Evolutionary conservation across 2,888 invertebrate species (phyloP), one percentile per base, ranked within the genome.

Genomic region (Glomeris marginata): DNA sequence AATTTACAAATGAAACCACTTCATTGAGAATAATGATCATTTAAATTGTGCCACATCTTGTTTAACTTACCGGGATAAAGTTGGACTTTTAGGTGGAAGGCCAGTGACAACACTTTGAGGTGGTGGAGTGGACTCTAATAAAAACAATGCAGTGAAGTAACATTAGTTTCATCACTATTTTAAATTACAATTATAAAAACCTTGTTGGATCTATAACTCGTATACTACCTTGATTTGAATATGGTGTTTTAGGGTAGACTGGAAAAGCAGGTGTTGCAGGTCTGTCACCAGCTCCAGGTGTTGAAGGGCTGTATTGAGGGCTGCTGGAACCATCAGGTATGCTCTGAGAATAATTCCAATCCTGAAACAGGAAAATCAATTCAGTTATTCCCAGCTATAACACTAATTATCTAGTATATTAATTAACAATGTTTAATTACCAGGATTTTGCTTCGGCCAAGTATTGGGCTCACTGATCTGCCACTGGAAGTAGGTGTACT

Each of bases 181-280:
- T n/a, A 41, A 46, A 28, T 28, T 28, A 28, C 28, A 28, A 28
- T 28, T 5, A 28, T n/a, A n/a, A n/a, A n/a, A n/a, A n/a, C n/a
- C n/a, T n/a, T n/a, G n/a, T n/a, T n/a, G n/a, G n/a, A n/a, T n/a
- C n/a, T n/a, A n/a, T n/a, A n/a, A 44, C 15, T 11, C 10, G 10
- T 47, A 49, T 10, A 18, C 13, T 62, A 64, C 65, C 64, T 62
- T 83, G 81, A 63, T 83, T 84, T 58, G 78, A 80, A 71, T 83
- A 84, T 13, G 88, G 90, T 6, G 88, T 90, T 60, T 86, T 78
- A 51, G 88, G 87, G 62, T 84, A 83, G 49, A 88, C 86, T 53
- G 94, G 92, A 73, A 94, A 94, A 49, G 85, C 84, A 41, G 94
- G 92, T 20, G 92, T 92, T 65, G 86, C 85, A 22, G 88, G 85